A percentile compares a stretch with the other conserved stretches of the same genome.
phyloP scores from a whole-genome alignment of 2,888 invertebrate genomes.

The Machimus rusticus region DNA sequence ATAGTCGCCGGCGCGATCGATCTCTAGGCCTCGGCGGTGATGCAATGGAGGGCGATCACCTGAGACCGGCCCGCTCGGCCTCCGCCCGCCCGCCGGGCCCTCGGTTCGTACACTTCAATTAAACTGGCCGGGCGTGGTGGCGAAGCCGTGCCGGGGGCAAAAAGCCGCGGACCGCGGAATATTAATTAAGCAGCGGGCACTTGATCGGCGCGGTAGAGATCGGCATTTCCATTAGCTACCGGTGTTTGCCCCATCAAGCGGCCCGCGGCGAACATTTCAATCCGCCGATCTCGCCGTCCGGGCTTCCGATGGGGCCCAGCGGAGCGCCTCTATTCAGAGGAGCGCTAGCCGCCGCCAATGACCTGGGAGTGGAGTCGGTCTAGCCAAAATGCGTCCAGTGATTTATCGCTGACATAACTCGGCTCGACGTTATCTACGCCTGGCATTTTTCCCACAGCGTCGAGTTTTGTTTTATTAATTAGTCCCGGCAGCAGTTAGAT shows the following conservation, averaged over 20 bases:
- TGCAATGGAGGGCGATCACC: constrained; percentile 40
- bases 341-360: neutral
- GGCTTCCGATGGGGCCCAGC: neutral
- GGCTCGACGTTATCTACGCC: constrained; percentile 17
- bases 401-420: constrained; percentile 7
- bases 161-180: constrained; percentile 8
- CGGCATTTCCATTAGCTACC: constrained; percentile 35
- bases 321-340: neutral
- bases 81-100: neutral
- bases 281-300: neutral
- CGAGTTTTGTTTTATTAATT: neutral
- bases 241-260: constrained; percentile 9
- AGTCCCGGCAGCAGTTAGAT: neutral
- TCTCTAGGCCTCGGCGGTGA: constrained; percentile 18
- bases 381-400: neutral
- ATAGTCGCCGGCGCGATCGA: constrained; percentile 16
- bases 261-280: neutral
- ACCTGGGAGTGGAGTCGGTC: neutral
- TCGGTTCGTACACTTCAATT: neutral
- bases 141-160: neutral
- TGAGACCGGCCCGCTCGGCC: neutral
- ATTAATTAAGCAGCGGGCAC: constrained; percentile 29
- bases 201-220: neutral
- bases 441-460: constrained; percentile 24
- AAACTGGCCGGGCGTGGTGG: neutral